Evolutionary conservation across 1,140 invertebrate species (phyloP), one percentile per base, ranked within the genome.

Genomic region (Diachasma alloeum): DNA sequence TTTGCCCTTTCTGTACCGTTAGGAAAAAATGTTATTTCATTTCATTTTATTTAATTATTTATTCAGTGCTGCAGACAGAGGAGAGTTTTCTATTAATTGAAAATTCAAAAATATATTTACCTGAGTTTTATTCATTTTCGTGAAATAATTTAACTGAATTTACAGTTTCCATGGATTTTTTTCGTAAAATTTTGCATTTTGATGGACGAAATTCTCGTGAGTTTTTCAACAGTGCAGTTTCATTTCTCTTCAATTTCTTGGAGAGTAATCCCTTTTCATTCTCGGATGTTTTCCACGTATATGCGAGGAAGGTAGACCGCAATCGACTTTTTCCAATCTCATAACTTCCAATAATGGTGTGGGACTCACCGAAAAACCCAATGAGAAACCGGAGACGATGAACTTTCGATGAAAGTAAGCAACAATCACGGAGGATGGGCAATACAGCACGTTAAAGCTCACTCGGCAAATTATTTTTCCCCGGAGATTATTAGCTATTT

Each of bases 261-360:
- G 31, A 17, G n/a, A 56, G 48, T 56, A 17, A 56, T 56, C 6
- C 48, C 15, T 56, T 56, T 56, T 56, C 19, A 19, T 56, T 22
- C 19, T 4, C 48, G 8, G 42, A 72, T 72, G 26, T 13, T 72
- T 9, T 17, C 3, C 4, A 8, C 4, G 42, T 46, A 48, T 44
- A 36, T 44, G 15, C 42, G 19, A 24, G 74, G 48, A 44, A 70
- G 2, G 31, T 31, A 31, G 67, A 69, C 17, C 74, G 17, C n/a
- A 48, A 69, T 69, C 66, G 74, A 69, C 74, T 66, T 75, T 75
- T 75, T 75, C 74, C 74, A 75, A 75, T 70, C 74, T 75, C 74
- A 75, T 75, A 75, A 75, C 67, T 75, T 70, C 24, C 67, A 75
- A 75, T 75, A 69, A 69, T 17, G 68, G 42, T 46, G 74, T 8